Base-by-base conservation (phyloP, 2,797 vertebrate species). In the Micromesistius poutassou region DNA sequence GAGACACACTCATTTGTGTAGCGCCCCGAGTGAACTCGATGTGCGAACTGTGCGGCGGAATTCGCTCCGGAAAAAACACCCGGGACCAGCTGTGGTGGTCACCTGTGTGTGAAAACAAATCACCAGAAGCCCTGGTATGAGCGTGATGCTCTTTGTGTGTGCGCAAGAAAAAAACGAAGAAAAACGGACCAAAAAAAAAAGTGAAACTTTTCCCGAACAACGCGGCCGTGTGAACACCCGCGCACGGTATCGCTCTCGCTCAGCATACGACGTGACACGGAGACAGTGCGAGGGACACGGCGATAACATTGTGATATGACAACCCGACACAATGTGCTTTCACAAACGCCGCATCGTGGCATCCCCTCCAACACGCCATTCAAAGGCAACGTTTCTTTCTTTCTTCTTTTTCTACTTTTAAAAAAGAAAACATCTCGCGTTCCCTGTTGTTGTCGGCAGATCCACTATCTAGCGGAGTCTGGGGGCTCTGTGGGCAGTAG, bases 1-100 rank as follows among this genome's bases (percentile, higher is more conserved):
- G 90, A 89, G 88, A 91, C 89, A 79, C 82, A 81, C 88, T 90
- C 87, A 92, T 92, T 91, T 92, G 86, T 91, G 85, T 89, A 88
- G 81, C 89, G 40, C 80, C 85, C 86, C 73, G 78, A 82, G 80
- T 85, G 85, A 90, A 90, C 88, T 87, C 89, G 84, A 77, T 89
- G 77, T 87, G 82, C 77, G 81, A n/a, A 76, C 80, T 79, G 86
- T 88, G 83, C 80, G 82, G 75, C 4, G 72, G 86, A 87, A 92
- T 89, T 87, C 88, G 86, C 82, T 83, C 87, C 83, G 76, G 82
- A 85, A 75, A 80, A 74, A 79, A 73, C 85, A 84, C 78, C 71
- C 77, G 30, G 74, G 80, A 30, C 74, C 74, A 62, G 75, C 78
- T 46, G 72, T 9, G 76, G 81, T 73, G 83, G 81, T 82, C 79